Percentiles rank a stretch among this genome's conserved stretches.
These are phyloP conservation scores for Drosophila incognita DNA, from an alignment of 2,888 invertebrate genomes.

Conservation along the genomic window DNA sequence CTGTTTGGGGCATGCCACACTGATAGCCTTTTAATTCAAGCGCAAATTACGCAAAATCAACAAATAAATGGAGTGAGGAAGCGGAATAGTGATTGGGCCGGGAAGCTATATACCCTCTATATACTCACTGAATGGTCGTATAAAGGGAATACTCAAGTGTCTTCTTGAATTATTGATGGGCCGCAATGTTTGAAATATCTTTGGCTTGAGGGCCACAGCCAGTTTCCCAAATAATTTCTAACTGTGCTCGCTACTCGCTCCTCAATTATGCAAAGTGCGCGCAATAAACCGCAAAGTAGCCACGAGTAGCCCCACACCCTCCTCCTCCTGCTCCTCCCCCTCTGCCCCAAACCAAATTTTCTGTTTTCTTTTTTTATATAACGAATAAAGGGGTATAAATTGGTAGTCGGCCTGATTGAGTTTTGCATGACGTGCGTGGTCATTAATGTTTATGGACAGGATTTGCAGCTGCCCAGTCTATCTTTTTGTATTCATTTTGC, in stretches of 20 bases:
- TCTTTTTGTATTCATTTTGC: not conserved
- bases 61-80: slow-evolving; percentile 23
- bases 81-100: not conserved
- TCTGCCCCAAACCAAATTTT: not conserved
- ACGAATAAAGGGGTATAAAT: slow-evolving; percentile 21
- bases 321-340: not conserved
- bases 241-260: slow-evolving; percentile 38
- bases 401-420: slow-evolving; percentile 42
- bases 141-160: slow-evolving; percentile 75
- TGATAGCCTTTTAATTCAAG: slow-evolving; percentile 77
- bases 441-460: slow-evolving; percentile 75
- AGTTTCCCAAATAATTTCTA: slow-evolving; percentile 64
- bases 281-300: slow-evolving; percentile 79
- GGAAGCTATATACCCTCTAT: not conserved
- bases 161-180: slow-evolving; percentile 75
- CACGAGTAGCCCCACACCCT: slow-evolving; percentile 3
- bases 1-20: slow-evolving; percentile 35
- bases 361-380: not conserved
- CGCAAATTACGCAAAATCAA: slow-evolving; percentile 78
- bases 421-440: slow-evolving; percentile 73
- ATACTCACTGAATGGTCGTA: slow-evolving; percentile 8
- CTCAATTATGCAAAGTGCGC: slow-evolving; percentile 80
- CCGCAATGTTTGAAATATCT: slow-evolving; percentile 50
- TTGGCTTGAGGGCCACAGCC: slow-evolving; percentile 24
- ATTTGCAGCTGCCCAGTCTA: slow-evolving; percentile 22